Conservation (phyloP, 2,113 vertebrate genomes). For the Strix uralensis region DNA sequence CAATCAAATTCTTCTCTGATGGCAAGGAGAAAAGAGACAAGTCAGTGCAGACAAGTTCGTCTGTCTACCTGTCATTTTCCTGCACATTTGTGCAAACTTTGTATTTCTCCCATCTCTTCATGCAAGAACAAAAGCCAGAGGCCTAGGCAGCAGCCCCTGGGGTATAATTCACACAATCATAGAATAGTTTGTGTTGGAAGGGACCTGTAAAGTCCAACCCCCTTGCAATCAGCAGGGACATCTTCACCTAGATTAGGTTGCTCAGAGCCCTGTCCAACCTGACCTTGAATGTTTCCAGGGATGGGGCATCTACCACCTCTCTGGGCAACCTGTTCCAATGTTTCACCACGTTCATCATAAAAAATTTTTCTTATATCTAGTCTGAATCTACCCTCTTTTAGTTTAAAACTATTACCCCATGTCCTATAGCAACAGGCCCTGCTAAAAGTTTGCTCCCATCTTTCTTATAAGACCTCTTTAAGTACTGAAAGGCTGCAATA, state of each 20-base stretch:
- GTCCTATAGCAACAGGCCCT: not conserved
- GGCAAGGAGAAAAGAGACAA: not conserved
- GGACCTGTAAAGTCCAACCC: not conserved
- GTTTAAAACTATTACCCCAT: fast-evolving
- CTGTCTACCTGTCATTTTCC: not conserved
- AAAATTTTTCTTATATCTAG: not conserved
- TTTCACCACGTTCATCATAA: not conserved
- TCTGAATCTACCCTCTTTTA: not conserved
- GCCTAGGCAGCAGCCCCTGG: not conserved
- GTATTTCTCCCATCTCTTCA: not conserved
- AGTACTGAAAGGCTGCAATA: not conserved
- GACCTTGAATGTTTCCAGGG: not conserved
- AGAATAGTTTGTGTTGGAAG: not conserved
- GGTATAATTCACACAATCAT: not conserved
- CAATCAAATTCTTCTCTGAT: not conserved
- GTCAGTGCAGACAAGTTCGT: not conserved
- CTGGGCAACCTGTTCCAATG: not conserved
- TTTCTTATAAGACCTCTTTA: not conserved
- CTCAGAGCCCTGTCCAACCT: not conserved
- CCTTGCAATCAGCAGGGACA: not conserved
- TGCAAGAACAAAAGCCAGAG: not conserved
- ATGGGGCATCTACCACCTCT: fast-evolving
- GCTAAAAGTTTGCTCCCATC: not conserved
- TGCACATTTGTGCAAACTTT: not conserved
- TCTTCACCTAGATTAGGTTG: not conserved